Base-by-base conservation (phyloP, 1,140 invertebrate species). In the Drosophila leontia region DNA sequence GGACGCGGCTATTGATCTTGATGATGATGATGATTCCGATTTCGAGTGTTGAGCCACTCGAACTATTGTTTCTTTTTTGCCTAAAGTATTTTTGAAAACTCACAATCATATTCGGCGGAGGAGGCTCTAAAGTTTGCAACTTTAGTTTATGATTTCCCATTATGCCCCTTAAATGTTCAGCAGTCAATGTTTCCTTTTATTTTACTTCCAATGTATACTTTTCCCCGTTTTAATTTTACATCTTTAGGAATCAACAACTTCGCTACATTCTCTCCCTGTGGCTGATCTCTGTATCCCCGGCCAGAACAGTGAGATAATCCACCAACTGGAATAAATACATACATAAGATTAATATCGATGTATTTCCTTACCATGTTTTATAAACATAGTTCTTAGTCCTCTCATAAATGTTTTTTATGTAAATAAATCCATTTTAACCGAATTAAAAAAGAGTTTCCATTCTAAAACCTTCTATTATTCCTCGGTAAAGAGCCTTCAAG, bases 21-120 rank as follows among this genome's bases (percentile, higher is more conserved):
- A 84, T 71, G 45, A 29, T n/a, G n/a, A n/a, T 2, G 17, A 82
- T 68, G 86, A 91, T 86, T 92, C 91, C 35, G 91, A 92, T 61
- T 92, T 77, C 45, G 58, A 86, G 45, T 61, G 50, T 61, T 91
- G 71, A 79, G 51, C 7, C 34, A 23, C 68, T 55, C 17, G 35
- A 56, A 39, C 19, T 55, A 4, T 13, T 15, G 1, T 9, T 15
- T 48, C n/a, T n/a, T 29, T 23, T 39, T 50, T 13, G 64, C 48
- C 35, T 56, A 63, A 11, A 56, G 53, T 56, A 74, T 62, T 45
- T 56, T 48, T 13, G 26, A 44, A 19, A 45, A 23, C 2, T 23
- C 50, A 39, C 37, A 55, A 48, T 44, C 29, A 8, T 3, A 23
- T n/a, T 23, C 34, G 35, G 13, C 39, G 47, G 37, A 26, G 19